Evolutionary conservation across 2,113 vertebrate genomes (phyloP).

Genomic region (Notarius lentiginosus): DNA sequence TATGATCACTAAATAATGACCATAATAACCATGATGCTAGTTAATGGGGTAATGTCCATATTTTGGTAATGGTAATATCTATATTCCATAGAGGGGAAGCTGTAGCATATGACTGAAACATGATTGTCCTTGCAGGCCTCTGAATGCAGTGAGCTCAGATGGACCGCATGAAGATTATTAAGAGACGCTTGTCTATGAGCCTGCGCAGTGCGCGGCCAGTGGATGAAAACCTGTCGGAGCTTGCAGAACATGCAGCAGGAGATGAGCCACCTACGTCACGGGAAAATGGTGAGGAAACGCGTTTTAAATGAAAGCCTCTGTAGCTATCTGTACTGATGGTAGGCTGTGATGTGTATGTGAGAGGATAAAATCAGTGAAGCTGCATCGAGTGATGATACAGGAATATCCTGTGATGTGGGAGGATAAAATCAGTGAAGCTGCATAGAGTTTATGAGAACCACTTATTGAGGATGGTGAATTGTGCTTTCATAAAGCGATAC

Average conservation of each 20-base stretch:
- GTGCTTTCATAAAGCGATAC: not conserved
- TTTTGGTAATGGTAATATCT: too few relatives aligned
- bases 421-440: not conserved
- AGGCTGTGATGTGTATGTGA: not conserved
- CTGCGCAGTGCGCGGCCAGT: conserved; percentile 75
- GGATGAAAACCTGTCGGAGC: conserved; percentile 77
- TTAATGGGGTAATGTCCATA: too few relatives aligned
- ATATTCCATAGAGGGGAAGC: not conserved
- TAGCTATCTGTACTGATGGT: not conserved
- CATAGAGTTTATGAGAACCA: not conserved
- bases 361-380: not conserved
- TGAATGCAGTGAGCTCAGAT: conserved; percentile 59
- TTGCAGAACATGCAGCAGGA: conserved; percentile 74
- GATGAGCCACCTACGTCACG: conserved; percentile 66
- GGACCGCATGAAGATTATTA: conserved; percentile 83
- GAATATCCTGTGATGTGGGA: too few relatives aligned
- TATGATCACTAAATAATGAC: too few relatives aligned
- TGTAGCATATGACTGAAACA: not conserved
- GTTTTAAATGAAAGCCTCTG: not conserved
- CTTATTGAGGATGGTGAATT: not conserved
- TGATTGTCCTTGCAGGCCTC: conserved; percentile 15
- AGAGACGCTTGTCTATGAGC: conserved; percentile 78
- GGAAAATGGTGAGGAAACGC: conserved; percentile 72
- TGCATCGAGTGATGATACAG: not conserved
- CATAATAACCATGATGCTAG: too few relatives aligned